Base-by-base conservation (phyloP, 2,888 invertebrate species). In the Drosophila ustulata region DNA sequence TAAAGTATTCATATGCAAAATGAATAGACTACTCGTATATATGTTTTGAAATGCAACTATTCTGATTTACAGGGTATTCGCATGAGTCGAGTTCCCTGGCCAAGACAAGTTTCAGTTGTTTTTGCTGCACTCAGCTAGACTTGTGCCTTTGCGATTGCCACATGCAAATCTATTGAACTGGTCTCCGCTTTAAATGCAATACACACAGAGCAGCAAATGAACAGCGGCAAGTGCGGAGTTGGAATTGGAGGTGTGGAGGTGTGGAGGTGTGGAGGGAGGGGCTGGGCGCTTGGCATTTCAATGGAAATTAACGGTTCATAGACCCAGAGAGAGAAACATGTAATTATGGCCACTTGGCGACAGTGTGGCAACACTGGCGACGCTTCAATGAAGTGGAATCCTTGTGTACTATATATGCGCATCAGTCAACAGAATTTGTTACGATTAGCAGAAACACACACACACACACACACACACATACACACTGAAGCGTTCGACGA, bases 361-460 rank as follows among this genome's bases (percentile, higher is more conserved):
- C 56, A 62, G 46, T 55, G 45, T 55, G 55, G 55, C 63, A 63
- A 47, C 74, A 46, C 62, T 63, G 57, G 65, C 70, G 71, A 69
- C 74, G 83, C 82, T 76, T 75, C 84, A 84, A 82, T 84, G 76
- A 78, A 85, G 82, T 82, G 83, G 70, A 82, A 85, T 74, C 71
- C 51, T 67, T 64, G 43, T 63, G n/a, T n/a, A n/a, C n/a, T n/a
- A 18, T 73, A 59, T 63, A 56, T 72, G 71, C 61, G 70, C 80
- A 82, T 82, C 80, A 80, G 83, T 77, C 83, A 71, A 68, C 55
- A 66, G 71, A 71, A 84, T 75, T 84, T 58, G 66, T 67, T 79
- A 43, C 85, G 85, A 80, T 82, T 80, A 84, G 74, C 23, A 63
- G 52, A 51, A 56, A 55, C 50, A 52, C 25, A 59, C 63, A 71